Base-by-base conservation (phyloP, 2,113 vertebrate genomes). In the Lethenteron reissneri region DNA sequence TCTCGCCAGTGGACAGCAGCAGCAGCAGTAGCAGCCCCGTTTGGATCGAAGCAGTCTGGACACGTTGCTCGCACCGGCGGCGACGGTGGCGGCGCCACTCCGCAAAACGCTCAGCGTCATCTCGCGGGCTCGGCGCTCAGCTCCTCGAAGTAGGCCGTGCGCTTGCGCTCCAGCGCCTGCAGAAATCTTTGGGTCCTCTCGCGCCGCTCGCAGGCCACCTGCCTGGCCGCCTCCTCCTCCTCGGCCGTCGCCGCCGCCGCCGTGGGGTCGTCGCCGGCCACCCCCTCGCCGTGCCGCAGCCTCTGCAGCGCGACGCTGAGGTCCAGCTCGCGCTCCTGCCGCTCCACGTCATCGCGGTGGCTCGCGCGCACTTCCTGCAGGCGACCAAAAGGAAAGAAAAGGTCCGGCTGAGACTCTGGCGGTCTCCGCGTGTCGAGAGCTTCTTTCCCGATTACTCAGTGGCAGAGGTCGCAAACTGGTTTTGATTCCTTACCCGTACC, bases 111-210 rank as follows among this genome's bases (percentile, higher is more conserved):
- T 41, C 4, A 6, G 25, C 25, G 25, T 41, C 25, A 41, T 41
- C 25, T 41, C 75, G 75, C 78, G 75, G 75, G 84, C 64, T 73
- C 73, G 17, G 76, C 74, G 14, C 74, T 76, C 71, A 85, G 75
- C 75, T 81, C 77, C 19, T 56, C 76, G 74, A 83, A 79, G 83
- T 85, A 90, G 76, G 85, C 78, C 76, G 79, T 83, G 77, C 87
- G 83, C 77, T 92, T 97, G 76, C 85, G 81, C 77, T 92, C 85
- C 74, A 99, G 81, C 2, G 83, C 84, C 70, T 79, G 75, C 57
- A 97, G 79, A 77, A 97, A 97, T 78, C 84, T 80, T 72, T 82
- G 85, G 76, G 89, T 83, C 72, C 92, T 84, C 75, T 88, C 83
- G 76, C 95, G 88, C 58, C 91, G 78, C 76, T 79, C 80, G 75